phyloP scores from a whole-genome alignment of 2,113 vertebrate genomes.

The Chaetodon trifascialis region DNA sequence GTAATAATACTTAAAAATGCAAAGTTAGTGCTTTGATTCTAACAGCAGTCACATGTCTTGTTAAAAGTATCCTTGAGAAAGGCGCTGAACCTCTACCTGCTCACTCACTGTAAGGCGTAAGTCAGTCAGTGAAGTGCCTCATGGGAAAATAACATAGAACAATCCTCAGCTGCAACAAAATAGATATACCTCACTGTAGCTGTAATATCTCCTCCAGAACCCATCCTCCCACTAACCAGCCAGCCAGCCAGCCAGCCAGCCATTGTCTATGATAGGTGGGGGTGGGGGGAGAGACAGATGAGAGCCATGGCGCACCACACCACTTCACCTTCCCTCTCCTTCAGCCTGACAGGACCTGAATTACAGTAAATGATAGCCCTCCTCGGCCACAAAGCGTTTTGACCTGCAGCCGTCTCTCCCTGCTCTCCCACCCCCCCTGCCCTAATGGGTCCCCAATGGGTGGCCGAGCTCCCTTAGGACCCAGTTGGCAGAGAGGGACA shows the following conservation, averaged over 20 bases:
- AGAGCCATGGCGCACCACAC: conserved; percentile 78
- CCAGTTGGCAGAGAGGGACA: conserved; percentile 73
- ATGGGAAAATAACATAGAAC: conserved; percentile 42
- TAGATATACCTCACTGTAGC: conserved; percentile 24
- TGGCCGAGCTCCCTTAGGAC: conserved; percentile 85
- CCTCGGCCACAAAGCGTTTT: conserved; percentile 90
- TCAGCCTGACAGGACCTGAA: conserved; percentile 88
- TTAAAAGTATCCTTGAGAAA: conserved; percentile 25
- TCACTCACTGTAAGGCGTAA: conserved; percentile 8
- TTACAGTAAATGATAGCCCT: conserved; percentile 92
- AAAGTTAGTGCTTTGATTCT: neutral
- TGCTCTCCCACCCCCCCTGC: conserved; percentile 65
- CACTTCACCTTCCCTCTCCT: conserved; percentile 93
- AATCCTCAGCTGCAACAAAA: conserved; percentile 33
- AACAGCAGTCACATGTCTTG: neutral
- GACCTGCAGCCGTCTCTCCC: conserved; percentile 87
- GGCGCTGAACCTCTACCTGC: conserved; percentile 6
- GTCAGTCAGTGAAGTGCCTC: conserved; percentile 15
- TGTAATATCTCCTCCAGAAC: conserved; percentile 48
- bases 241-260: conserved; percentile 39
- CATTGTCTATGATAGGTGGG: conserved; percentile 79
- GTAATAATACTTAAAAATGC: neutral
- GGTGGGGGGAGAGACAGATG: conserved; percentile 83
- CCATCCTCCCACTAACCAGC: conserved; percentile 50
- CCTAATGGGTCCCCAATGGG: conserved; percentile 86